These are phyloP conservation scores for Sphaerophoria rueppellii DNA, from an alignment of 2,888 invertebrate species.

Conservation along the genomic window DNA sequence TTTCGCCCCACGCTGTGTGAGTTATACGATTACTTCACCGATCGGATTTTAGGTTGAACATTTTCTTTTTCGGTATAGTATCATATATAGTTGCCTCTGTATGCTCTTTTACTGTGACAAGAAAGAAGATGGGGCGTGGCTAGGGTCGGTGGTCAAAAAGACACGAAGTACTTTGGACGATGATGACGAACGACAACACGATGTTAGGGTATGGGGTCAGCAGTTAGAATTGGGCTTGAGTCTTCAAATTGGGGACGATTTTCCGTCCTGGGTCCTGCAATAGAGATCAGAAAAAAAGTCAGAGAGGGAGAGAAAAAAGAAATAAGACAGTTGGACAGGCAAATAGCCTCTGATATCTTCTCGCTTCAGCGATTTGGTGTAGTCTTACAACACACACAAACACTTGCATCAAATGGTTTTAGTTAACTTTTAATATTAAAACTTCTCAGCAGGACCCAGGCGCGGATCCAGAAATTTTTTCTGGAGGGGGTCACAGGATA, in stretches of 20 bases:
- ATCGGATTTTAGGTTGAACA: slow-evolving; percentile 52
- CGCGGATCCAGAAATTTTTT: too few relatives aligned
- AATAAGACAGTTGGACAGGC: slow-evolving; percentile 62
- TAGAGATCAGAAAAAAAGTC: neutral
- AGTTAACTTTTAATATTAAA: slow-evolving; percentile 68
- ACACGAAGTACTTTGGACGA: slow-evolving; percentile 63
- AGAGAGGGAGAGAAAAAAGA: slow-evolving; percentile 5
- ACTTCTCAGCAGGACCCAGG: slow-evolving; percentile 66
- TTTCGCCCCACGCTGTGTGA: slow-evolving; percentile 65
- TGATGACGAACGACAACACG: slow-evolving; percentile 8
- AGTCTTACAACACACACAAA: slow-evolving; percentile 5
- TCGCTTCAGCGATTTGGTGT: slow-evolving; percentile 68
- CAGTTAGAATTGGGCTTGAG: neutral
- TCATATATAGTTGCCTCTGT: slow-evolving; percentile 43
- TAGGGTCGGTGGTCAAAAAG: slow-evolving; percentile 64
- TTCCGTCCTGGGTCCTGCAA: slow-evolving; percentile 2
- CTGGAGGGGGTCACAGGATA: too few relatives aligned
- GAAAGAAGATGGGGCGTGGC: too few relatives aligned
- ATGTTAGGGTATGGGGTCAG: too few relatives aligned
- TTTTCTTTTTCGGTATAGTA: slow-evolving; percentile 49
- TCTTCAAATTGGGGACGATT: slow-evolving; percentile 1
- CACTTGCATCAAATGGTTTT: slow-evolving; percentile 52
- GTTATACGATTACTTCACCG: slow-evolving; percentile 67
- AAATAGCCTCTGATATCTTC: slow-evolving; percentile 67
- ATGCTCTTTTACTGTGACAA: slow-evolving; percentile 21